A percentile compares a stretch with the other conserved stretches of the same genome.
Conservation (phyloP, 2,888 invertebrate genomes). For the Brachyptera risi region DNA sequence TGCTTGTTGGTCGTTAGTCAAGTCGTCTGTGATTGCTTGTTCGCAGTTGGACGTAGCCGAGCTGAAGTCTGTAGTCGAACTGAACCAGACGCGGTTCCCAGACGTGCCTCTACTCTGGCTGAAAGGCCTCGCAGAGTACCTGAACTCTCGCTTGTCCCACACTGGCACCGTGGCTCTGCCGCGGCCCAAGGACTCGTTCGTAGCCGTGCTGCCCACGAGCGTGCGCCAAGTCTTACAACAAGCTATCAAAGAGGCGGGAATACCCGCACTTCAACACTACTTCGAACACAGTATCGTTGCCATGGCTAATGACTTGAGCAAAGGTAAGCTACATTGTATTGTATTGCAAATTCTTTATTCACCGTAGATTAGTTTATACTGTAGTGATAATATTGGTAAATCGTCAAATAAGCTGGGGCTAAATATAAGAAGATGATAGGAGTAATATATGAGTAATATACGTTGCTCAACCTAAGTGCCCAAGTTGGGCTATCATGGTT, state of each 20-base stretch:
- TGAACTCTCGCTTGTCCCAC: slow-evolving; percentile 61
- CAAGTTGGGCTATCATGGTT: too few relatives aligned
- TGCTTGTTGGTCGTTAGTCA: too few relatives aligned
- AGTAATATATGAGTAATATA: too few relatives aligned
- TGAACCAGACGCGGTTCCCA: slow-evolving; percentile 60
- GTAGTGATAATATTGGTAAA: too few relatives aligned
- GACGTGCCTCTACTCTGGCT: slow-evolving; percentile 69
- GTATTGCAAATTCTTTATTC: too few relatives aligned
- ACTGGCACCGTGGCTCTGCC: slow-evolving; percentile 58
- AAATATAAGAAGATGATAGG: too few relatives aligned
- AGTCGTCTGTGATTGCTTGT: too few relatives aligned
- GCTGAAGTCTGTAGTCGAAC: slow-evolving; percentile 43
- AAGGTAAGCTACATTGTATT: too few relatives aligned
- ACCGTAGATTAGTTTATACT: too few relatives aligned
- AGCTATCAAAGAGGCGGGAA: slow-evolving; percentile 57
- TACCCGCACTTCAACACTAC: slow-evolving; percentile 60
- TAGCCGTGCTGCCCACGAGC: slow-evolving; percentile 47
- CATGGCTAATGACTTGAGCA: slow-evolving; percentile 68
- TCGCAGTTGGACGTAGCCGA: slow-evolving; percentile 33
- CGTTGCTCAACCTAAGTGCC: too few relatives aligned
- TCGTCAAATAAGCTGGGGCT: too few relatives aligned
- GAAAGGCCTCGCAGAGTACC: slow-evolving; percentile 61
- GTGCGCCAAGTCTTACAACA: slow-evolving; percentile 48
- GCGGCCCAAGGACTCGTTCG: slow-evolving; percentile 55
- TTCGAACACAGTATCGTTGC: slow-evolving; percentile 66